Conservation (phyloP, 2,113 vertebrate genomes). For the Phaetusa simplex region DNA sequence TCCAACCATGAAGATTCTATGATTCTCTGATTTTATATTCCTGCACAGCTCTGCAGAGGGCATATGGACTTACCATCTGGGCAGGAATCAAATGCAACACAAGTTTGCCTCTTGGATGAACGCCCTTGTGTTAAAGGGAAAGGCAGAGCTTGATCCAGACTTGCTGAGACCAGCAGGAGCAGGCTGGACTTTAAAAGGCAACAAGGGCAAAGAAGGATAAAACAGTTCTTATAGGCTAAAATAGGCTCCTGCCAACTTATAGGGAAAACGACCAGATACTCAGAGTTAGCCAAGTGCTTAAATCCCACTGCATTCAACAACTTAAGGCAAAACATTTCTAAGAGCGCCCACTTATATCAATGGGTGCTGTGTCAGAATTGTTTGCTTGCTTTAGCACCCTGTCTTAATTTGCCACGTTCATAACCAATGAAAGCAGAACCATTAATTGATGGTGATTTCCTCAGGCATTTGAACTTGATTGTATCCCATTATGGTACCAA, state of each 20-base stretch:
- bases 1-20: too few relatives aligned
- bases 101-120: neutral
- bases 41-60: neutral
- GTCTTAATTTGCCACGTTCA: neutral
- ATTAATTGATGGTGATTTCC: neutral
- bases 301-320: neutral
- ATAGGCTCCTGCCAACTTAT: neutral
- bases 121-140: neutral
- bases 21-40: too few relatives aligned
- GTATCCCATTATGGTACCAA: neutral
- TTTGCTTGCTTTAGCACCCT: neutral
- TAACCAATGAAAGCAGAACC: neutral
- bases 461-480: neutral
- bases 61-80: neutral
- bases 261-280: neutral
- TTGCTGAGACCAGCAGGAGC: neutral
- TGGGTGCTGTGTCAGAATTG: neutral
- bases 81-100: neutral
- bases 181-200: neutral
- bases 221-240: neutral
- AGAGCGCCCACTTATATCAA: neutral
- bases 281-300: neutral
- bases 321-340: neutral
- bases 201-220: neutral
- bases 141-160: neutral